Evolutionary conservation across 2,888 invertebrate species (phyloP).

Genomic region (Amiota communis): DNA sequence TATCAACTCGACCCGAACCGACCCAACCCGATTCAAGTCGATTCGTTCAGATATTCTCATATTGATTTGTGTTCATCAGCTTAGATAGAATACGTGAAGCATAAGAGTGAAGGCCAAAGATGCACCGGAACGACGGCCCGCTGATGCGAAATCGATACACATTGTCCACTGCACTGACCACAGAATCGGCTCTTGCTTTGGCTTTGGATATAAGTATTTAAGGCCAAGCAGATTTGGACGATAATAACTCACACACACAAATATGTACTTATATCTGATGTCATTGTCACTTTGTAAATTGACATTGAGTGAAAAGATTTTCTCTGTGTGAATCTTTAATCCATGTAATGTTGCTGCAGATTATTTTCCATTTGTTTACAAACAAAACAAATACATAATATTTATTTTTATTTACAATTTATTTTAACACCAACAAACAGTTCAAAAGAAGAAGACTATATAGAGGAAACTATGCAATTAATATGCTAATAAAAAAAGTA

Average conservation of each 20-base stretch:
- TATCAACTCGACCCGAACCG: not conserved
- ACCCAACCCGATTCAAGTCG: not conserved
- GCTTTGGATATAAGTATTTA: slow-evolving; percentile 40
- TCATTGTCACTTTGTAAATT: slow-evolving; percentile 21
- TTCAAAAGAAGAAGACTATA: no score
- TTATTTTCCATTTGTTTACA: slow-evolving; percentile 16
- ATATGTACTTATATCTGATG: slow-evolving; percentile 26
- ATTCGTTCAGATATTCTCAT: not conserved
- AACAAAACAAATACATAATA: slow-evolving; percentile 1
- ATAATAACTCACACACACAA: slow-evolving; percentile 15
- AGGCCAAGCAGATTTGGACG: not conserved
- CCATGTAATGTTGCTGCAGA: slow-evolving; percentile 18
- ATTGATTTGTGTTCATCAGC: not conserved
- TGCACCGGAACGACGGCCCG: no score
- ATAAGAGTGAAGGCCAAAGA: slow-evolving; percentile 15
- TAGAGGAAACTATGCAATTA: no score
- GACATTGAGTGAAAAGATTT: slow-evolving; percentile 44
- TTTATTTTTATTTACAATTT: not conserved
- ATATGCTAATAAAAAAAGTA: no score
- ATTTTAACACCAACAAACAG: no score
- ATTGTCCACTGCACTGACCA: slow-evolving; percentile 34
- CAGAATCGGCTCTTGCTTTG: slow-evolving; percentile 23
- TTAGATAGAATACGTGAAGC: slow-evolving; percentile 1
- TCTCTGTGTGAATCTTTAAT: slow-evolving; percentile 29
- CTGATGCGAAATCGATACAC: slow-evolving; percentile 43